A percentile compares a stretch with the other conserved stretches of the same genome.
These are phyloP conservation scores for Xestia rhomboidea DNA, from an alignment of 2,888 invertebrate genomes.

Conservation along the genomic window DNA sequence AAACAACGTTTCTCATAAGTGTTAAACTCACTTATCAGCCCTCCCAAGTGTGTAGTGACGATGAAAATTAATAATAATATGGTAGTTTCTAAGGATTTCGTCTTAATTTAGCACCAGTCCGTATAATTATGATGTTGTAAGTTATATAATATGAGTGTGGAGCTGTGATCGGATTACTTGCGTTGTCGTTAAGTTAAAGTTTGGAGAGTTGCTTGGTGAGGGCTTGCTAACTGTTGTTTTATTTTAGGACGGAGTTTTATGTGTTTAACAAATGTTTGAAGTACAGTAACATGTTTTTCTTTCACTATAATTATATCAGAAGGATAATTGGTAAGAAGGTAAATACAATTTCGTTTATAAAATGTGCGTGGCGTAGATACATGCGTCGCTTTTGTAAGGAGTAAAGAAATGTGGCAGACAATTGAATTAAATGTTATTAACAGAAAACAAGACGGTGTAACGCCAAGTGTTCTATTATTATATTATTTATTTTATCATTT, in stretches of 20 bases:
- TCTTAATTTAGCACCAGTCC: conserved; percentile 46
- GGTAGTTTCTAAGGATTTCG: conserved; percentile 52
- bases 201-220: neutral
- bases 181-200: conserved; percentile 11
- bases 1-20: conserved; percentile 68
- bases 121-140: conserved; percentile 48
- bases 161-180: conserved; percentile 42
- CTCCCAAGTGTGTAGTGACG: conserved; percentile 49
- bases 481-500: neutral
- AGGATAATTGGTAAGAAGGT: neutral
- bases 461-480: too few species aligned
- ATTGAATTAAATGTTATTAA: neutral
- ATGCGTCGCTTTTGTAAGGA: neutral
- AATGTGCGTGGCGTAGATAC: neutral
- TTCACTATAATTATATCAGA: neutral
- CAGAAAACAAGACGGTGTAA: too few species aligned
- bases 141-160: conserved; percentile 36
- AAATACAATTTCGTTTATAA: neutral
- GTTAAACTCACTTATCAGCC: conserved; percentile 70
- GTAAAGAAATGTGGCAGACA: neutral
- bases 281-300: neutral
- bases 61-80: conserved; percentile 67
- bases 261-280: neutral
- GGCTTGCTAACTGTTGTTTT: neutral
- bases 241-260: neutral